Percentiles rank a stretch among this genome's conserved stretches.
These are phyloP conservation scores for Xenentodon cancila DNA, from an alignment of 2,797 vertebrate species.

Conservation along the genomic window DNA sequence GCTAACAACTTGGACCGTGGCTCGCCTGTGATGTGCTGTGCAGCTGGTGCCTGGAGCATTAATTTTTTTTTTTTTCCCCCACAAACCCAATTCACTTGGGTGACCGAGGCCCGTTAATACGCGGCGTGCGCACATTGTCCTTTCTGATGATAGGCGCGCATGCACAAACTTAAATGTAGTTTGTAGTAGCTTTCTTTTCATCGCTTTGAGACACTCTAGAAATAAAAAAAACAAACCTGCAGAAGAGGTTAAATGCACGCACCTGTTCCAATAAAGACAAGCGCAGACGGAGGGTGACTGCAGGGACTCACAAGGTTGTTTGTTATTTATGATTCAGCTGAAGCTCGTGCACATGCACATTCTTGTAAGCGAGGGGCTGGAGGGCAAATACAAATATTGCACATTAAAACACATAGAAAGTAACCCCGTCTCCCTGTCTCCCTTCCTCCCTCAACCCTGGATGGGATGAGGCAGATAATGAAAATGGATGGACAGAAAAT, in stretches of 20 bases:
- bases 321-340: conserved; percentile 48
- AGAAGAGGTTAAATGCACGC: conserved; percentile 16
- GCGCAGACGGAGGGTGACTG: neutral
- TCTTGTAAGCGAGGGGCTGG: conserved; percentile 32
- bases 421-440: too few species aligned
- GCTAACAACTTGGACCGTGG: conserved; percentile 49
- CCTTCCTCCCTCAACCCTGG: too few species aligned
- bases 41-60: conserved; percentile 47
- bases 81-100: conserved; percentile 26
- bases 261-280: conserved; percentile 8
- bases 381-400: conserved; percentile 56
- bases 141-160: conserved; percentile 27
- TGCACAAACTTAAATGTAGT: conserved; percentile 10
- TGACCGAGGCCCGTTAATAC: conserved; percentile 30
- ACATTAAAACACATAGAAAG: conserved; percentile 34
- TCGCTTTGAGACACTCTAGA: conserved; percentile 12
- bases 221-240: conserved; percentile 20
- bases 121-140: conserved; percentile 18
- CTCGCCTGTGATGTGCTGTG: conserved; percentile 31
- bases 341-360: conserved; percentile 30
- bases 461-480: too few species aligned
- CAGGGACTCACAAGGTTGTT: conserved; percentile 24
- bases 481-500: too few species aligned
- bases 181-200: conserved; percentile 3
- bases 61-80: conserved; percentile 45